Conservation (phyloP, 2,888 invertebrate genomes). For the Ochropleura plecta region DNA sequence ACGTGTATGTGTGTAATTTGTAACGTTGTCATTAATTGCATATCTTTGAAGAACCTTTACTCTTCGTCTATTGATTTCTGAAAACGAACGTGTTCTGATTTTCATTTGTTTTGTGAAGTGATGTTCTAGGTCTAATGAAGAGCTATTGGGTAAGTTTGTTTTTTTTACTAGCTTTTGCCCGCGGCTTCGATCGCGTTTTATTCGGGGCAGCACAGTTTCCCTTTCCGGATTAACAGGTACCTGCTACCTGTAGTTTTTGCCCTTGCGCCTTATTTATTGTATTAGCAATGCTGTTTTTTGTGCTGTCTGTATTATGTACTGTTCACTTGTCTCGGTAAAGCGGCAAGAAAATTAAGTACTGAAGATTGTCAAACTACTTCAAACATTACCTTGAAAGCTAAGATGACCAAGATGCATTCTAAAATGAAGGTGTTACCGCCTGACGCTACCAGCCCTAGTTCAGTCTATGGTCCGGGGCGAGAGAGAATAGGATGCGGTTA, state of each 20-base stretch:
- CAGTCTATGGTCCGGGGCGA: too few species aligned
- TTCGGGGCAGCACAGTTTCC: too few species aligned
- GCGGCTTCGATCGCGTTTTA: too few species aligned
- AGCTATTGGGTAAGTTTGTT: not conserved
- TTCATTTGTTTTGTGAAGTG: not conserved
- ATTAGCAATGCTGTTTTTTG: too few species aligned
- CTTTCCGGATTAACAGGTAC: too few species aligned
- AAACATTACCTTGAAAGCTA: too few species aligned
- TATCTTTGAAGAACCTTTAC: not conserved
- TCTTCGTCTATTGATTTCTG: not conserved
- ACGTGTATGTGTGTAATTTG: conserved; percentile 2
- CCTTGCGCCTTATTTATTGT: too few species aligned
- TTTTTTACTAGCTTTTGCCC: not conserved
- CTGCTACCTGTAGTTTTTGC: too few species aligned
- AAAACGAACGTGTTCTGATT: not conserved
- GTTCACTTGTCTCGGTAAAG: conserved; percentile 11
- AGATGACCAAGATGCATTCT: too few species aligned
- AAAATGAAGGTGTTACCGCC: too few species aligned
- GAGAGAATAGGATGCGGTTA: too few species aligned
- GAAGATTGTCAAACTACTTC: conserved; percentile 5
- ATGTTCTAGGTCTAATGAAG: not conserved
- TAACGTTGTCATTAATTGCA: not conserved
- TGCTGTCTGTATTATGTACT: not conserved
- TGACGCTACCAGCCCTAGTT: too few species aligned
- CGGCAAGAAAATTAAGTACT: conserved; percentile 24